These are phyloP conservation scores for Octonoba sinensis DNA, from an alignment of 2,888 invertebrate genomes.

Conservation along the genomic window DNA sequence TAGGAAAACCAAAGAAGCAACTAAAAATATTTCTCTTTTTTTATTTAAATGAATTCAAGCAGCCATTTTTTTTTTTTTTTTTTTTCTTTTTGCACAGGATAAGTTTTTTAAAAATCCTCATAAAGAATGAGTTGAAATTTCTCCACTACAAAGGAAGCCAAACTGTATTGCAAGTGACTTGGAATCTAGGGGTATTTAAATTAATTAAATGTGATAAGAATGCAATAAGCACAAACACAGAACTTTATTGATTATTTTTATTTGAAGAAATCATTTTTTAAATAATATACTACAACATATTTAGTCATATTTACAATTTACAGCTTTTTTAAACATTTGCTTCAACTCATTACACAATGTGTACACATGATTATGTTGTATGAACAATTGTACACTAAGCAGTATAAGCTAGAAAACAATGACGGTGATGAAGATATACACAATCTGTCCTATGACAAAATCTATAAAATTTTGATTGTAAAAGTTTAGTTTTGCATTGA, in stretches of 20 bases:
- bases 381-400: conserved; percentile 50
- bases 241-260: conserved; percentile 18
- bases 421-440: conserved; percentile 50
- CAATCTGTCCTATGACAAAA: conserved; percentile 39
- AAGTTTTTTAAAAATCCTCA: too few species aligned
- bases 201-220: too few species aligned
- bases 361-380: conserved; percentile 60
- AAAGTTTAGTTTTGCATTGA: conserved; percentile 39
- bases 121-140: too few species aligned
- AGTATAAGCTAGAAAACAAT: conserved; percentile 53
- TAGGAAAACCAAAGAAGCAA: too few species aligned
- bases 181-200: too few species aligned
- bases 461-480: conserved; percentile 54
- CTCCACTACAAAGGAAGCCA: too few species aligned
- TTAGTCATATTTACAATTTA: conserved; percentile 59
- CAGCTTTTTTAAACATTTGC: conserved; percentile 29
- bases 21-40: too few species aligned
- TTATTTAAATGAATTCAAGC: too few species aligned
- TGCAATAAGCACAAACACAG: too few species aligned
- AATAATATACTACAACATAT: conserved; percentile 54
- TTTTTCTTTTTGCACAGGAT: too few species aligned
- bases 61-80: too few species aligned
- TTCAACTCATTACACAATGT: conserved; percentile 54
- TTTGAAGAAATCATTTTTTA: conserved; percentile 52
- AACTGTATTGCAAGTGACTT: too few species aligned